Evolutionary conservation across 2,113 vertebrate genomes (phyloP), one percentile per base, ranked within the genome.

Genomic region (Chroicocephalus ridibundus): DNA sequence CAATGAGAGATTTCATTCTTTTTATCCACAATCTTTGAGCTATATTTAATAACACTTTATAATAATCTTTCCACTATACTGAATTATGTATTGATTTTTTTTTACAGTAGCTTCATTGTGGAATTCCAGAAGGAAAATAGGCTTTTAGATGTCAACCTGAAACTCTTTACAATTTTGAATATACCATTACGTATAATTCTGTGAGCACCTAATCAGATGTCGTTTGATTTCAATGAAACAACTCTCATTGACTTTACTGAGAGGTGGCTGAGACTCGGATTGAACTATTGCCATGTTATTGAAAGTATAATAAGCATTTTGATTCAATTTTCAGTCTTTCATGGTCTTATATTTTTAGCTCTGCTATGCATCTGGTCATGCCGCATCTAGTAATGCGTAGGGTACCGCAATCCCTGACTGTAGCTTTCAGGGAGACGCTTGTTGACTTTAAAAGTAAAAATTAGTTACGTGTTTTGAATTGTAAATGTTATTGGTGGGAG

Each of bases 91-190:
- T 95, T 64, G 91, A 94, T 92, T 93, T 44, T 86, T 72, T 91
- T 82, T 76, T 36, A 22, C 24, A 69, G 57, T 84, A 80, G 64
- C 69, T 96, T 95, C 71, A 64, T 62, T 96, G 86, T 60, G 76
- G 44, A 86, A 79, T 95, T 97, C 34, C 71, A 95, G 76, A 93
- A 88, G 79, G 77, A 96, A 90, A 97, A 92, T 57, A 60, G 61
- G 91, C 40, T 86, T 91, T 96, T 91, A 93, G 87, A 88, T 94
- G 82, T 91, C 75, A 97, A 74, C 64, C 38, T 10, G 8, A 72
- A 87, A 47, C 62, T 65, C 74, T 65, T 52, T 44, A 44, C 34
- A 8, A 3, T 87, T 94, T 57, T 88, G 87, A 90, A 85, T 87
- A 75, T 8, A 21, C 9, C 42, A 44, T 83, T 85, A 38, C 70